A percentile compares a stretch with the other conserved stretches of the same genome.
Conservation (phyloP, 2,113 vertebrate genomes). For the Tringa solitaria region DNA sequence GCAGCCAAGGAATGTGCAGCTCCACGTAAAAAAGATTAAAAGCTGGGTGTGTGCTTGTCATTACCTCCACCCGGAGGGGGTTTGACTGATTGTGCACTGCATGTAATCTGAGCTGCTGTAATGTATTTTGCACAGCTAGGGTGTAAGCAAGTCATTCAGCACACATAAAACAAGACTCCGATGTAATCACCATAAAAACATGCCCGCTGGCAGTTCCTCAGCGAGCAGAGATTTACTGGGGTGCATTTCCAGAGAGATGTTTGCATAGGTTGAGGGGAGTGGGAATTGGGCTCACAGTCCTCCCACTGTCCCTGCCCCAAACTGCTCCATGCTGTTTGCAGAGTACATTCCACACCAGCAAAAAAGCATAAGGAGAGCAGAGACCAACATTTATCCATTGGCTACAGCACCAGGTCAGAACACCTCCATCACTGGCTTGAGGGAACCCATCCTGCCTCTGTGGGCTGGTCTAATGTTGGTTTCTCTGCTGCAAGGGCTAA, state of each 20-base stretch:
- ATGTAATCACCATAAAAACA: slow-evolving; percentile 49
- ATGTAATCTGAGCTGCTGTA: slow-evolving; percentile 53
- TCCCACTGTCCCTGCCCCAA: background rate
- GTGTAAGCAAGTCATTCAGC: slow-evolving; percentile 51
- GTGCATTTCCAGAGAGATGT: background rate
- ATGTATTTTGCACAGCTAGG: slow-evolving; percentile 59
- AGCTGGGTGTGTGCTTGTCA: slow-evolving; percentile 58
- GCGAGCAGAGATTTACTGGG: slow-evolving; percentile 43
- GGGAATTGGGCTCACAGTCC: background rate
- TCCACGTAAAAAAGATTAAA: slow-evolving; percentile 63
- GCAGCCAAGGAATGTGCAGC: slow-evolving; percentile 59
- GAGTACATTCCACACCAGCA: background rate
- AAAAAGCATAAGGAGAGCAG: background rate
- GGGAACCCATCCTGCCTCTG: background rate
- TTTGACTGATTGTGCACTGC: slow-evolving; percentile 17
- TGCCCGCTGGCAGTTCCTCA: slow-evolving; percentile 47
- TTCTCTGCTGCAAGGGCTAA: background rate
- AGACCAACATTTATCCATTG: accelerated
- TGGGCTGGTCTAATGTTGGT: background rate
- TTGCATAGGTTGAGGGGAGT: background rate
- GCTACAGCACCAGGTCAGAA: background rate
- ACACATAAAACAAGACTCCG: slow-evolving; percentile 14
- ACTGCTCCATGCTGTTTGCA: background rate
- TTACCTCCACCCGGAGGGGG: slow-evolving; percentile 51
- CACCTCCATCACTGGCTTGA: background rate